Conservation (phyloP, 2,888 invertebrate species). For the Elysia crispata region DNA sequence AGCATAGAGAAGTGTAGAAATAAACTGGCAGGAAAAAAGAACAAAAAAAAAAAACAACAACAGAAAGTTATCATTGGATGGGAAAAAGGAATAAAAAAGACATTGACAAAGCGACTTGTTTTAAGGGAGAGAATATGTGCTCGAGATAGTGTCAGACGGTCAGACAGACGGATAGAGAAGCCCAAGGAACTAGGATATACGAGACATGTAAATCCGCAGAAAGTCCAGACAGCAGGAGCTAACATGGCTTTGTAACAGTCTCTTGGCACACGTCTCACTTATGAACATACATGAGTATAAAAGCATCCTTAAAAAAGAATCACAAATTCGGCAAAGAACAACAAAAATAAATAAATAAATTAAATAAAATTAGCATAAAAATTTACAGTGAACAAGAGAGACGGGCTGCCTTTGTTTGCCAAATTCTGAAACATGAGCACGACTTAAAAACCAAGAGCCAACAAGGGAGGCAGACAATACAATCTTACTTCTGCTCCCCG, state of each 20-base stretch:
- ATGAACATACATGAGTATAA: too few species aligned
- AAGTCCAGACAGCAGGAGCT: too few species aligned
- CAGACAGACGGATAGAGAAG: neutral
- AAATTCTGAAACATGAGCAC: neutral
- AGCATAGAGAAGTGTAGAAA: neutral
- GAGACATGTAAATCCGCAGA: too few species aligned
- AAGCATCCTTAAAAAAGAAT: too few species aligned
- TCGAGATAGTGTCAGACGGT: neutral
- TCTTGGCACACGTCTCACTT: too few species aligned
- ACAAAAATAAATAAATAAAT: neutral
- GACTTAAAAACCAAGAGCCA: too few species aligned
- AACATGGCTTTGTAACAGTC: neutral
- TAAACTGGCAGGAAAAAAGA: neutral
- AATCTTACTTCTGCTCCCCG: too few species aligned
- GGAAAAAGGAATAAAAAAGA: neutral
- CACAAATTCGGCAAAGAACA: too few species aligned
- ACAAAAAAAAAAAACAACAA: neutral
- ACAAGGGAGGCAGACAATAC: too few species aligned
- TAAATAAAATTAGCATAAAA: neutral
- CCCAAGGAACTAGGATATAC: neutral
- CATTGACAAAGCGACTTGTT: neutral
- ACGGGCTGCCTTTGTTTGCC: neutral
- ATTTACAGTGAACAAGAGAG: neutral
- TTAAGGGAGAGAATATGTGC: neutral
- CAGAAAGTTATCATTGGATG: neutral